Conservation (phyloP, 2,888 invertebrate genomes). For the Volucella inflata region DNA sequence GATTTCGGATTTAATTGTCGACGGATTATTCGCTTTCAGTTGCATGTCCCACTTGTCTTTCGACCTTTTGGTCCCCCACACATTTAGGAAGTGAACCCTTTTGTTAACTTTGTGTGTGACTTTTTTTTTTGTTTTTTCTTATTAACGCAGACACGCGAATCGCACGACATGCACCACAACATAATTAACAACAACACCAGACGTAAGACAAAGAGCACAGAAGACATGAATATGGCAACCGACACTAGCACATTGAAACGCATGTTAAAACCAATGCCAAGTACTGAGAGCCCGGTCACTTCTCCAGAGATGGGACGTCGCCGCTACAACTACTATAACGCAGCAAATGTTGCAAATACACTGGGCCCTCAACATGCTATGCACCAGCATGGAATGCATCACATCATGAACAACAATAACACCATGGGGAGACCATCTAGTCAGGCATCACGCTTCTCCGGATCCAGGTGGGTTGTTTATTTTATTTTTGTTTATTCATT, state of each 20-base stretch:
- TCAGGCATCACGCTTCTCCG: conserved; percentile 88
- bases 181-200: conserved; percentile 90
- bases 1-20: conserved; percentile 64
- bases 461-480: conserved; percentile 85
- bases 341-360: conserved; percentile 82
- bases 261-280: conserved; percentile 97
- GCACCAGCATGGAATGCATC: conserved; percentile 84
- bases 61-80: conserved; percentile 62
- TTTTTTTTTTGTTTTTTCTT: conserved; percentile 23
- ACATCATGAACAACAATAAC: conserved; percentile 86
- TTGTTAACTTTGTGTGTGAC: conserved; percentile 39
- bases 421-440: conserved; percentile 86
- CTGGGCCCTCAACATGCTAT: conserved; percentile 86
- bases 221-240: conserved; percentile 90
- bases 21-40: conserved; percentile 48
- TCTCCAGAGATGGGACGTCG: conserved; percentile 95
- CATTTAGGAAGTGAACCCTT: conserved; percentile 57
- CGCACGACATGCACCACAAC: conserved; percentile 89
- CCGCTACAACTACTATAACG: conserved; percentile 88
- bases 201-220: conserved; percentile 95
- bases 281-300: conserved; percentile 94
- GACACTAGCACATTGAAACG: conserved; percentile 91
- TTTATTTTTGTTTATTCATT: conserved; percentile 9
- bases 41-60: conserved; percentile 54
- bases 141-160: conserved; percentile 85